Conservation (phyloP, 1,140 invertebrate species). For the Drosophila novamexicana region DNA sequence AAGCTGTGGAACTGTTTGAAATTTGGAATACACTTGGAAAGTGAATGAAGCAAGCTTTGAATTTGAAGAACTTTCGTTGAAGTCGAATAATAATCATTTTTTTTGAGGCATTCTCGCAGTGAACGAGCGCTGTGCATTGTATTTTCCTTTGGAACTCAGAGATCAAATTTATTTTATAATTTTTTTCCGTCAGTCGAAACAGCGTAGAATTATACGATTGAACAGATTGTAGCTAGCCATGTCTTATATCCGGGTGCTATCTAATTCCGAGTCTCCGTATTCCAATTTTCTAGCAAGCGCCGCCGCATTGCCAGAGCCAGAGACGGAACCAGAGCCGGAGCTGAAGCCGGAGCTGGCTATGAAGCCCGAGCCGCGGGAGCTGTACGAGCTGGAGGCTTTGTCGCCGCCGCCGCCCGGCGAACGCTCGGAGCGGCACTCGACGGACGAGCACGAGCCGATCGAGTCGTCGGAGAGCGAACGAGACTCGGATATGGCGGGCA, state of each 20-base stretch:
- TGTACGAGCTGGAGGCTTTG: slow-evolving; percentile 9
- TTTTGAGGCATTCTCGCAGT: too few relatives aligned
- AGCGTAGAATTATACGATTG: background rate
- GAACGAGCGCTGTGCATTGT: too few relatives aligned
- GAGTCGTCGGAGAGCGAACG: slow-evolving; percentile 92
- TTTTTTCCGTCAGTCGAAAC: too few relatives aligned
- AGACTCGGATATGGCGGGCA: slow-evolving; percentile 86
- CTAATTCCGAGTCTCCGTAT: background rate
- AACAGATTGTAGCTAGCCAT: background rate
- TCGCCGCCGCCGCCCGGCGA: slow-evolving; percentile 44
- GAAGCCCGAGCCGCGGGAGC: background rate
- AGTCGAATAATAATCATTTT: too few relatives aligned
- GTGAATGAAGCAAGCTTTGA: too few relatives aligned
- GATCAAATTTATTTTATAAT: too few relatives aligned
- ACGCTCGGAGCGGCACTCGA: slow-evolving; percentile 52
- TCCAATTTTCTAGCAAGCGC: slow-evolving; percentile 13
- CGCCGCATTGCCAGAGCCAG: slow-evolving; percentile 1
- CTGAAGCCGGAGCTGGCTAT: background rate
- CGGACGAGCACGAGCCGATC: slow-evolving; percentile 86
- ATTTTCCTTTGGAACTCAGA: too few relatives aligned
- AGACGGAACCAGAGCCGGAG: slow-evolving; percentile 1
- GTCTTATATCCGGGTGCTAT: background rate
- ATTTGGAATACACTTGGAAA: too few relatives aligned
- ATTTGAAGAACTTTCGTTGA: too few relatives aligned
- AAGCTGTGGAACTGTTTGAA: too few relatives aligned